Base-by-base conservation (phyloP, 2,888 invertebrate genomes). In the Latrodectus hesperus region DNA sequence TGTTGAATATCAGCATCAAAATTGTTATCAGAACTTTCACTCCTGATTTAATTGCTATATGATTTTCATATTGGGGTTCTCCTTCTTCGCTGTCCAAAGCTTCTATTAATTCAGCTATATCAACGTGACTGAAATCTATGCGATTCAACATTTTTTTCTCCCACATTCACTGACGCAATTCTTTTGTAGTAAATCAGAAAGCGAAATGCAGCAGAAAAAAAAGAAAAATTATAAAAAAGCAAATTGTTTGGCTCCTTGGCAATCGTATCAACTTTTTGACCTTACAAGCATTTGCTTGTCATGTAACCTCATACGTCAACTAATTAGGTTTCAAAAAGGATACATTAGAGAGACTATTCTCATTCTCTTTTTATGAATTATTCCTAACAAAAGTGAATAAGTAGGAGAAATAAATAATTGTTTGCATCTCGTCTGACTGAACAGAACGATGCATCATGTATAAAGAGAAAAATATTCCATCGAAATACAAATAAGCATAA, bases 21-120 rank as follows among this genome's bases (percentile, higher is more conserved):
- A 38, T 38, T 4, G 5, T 38, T 38, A 3, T 38, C 38, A 38
- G 38, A 75, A 75, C n/a, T 60, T 16, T 75, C 65, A 16, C 52
- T 22, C 22, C 68, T 68, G 52, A 74, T 74, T 74, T 77, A 67
- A 22, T 22, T 22, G 53, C 68, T 67, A 52, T 68, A 49, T 77
- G 22, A 17, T 67, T 67, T 77, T 68, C 22, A 77, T 68, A 68
- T 67, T 77, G 14, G 22, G 68, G 68, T 51, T 22, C 22, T 22
- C 9, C 67, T 77, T 77, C 60, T 77, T 77, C 67, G 12, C 67
- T 77, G 22, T 77, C 68, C 67, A 22, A 77, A 52, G 67, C 22
- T 55, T 26, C 22, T 26, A 74, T 74, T 55, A 74, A 22, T 12
- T 74, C 55, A 55, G 55, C 8, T 77, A 65, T 67, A 51, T 77